Base-by-base conservation (phyloP, 2,888 invertebrate genomes). In the Drosophila aldrichi region DNA sequence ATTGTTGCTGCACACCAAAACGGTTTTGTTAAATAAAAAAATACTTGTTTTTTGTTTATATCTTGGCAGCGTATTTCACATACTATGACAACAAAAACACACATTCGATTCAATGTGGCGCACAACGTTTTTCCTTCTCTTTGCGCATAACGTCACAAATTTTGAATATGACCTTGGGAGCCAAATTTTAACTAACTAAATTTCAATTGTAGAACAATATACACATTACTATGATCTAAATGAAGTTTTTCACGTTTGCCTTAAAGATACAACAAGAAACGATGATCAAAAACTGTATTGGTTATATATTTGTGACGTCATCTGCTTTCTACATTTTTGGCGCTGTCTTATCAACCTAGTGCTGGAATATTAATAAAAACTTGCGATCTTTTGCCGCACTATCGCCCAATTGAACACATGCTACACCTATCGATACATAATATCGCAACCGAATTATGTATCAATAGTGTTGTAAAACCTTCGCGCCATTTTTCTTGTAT, bases 381-480 rank as follows among this genome's bases (percentile, higher is more conserved):
- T 20, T 20, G 22, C 8, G 44, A 14, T 25, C 3, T 16, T 12
- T 20, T 20, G 12, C n/a, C n/a, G 5, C 5, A 48, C 44, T 43
- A 70, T 59, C 70, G 59, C 52, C 29, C n/a, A 34, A 12, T 1
- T 2, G 5, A 48, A 6, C 48, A n/a, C n/a, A 29, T 48, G 48
- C 3, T 48, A 1, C 29, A n/a, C 1, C 2, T 60, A 62, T 72
- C 73, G 78, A 75, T 73, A 62, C 14, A 6, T 40, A 16, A 3
- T 43, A 25, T 29, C 10, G 56, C 20, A 25, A 40, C 22, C 18
- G n/a, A 48, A 2, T 41, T 25, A 29, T 55, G 44, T 46, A 16
- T 12, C 16, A 22, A 2, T n/a, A 77, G 77, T 77, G 77, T 70
- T 77, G 77, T n/a, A 75, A 75, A 79, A 63, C 80, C n/a, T 77